Evolutionary conservation across 2,888 invertebrate genomes (phyloP).

Genomic region (Mythimna pallens): DNA sequence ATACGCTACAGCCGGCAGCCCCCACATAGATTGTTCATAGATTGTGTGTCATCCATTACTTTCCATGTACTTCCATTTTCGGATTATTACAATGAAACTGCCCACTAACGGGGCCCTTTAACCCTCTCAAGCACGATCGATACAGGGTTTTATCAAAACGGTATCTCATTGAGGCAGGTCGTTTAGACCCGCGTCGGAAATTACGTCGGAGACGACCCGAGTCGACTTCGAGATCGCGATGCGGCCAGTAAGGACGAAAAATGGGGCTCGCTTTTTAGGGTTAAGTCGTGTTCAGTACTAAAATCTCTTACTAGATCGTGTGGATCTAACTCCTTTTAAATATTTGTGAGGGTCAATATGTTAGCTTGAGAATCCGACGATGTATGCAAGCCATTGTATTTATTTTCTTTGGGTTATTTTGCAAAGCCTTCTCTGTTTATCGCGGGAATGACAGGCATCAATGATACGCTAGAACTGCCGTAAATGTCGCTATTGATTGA

Average conservation of each 20-base stretch:
- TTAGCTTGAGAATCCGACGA: neutral
- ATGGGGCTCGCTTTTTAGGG: conserved; percentile 65
- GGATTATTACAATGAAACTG: conserved; percentile 71
- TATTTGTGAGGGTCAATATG: neutral
- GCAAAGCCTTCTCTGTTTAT: no score
- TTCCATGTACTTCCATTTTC: conserved; percentile 54
- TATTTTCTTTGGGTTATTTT: no score
- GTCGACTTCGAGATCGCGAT: conserved; percentile 52
- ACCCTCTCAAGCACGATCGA: conserved; percentile 72
- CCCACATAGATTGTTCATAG: conserved; percentile 31
- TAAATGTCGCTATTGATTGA: no score
- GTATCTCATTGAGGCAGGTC: conserved; percentile 77
- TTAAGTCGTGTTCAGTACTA: conserved; percentile 64
- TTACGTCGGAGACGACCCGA: conserved; percentile 70
- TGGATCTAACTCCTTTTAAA: conserved; percentile 1
- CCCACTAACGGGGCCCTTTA: conserved; percentile 69
- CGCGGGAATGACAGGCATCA: no score
- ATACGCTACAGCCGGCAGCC: conserved; percentile 27
- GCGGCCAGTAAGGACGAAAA: conserved; percentile 64
- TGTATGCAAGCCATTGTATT: neutral
- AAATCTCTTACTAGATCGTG: conserved; percentile 57
- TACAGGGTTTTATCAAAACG: conserved; percentile 75
- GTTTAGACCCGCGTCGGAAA: conserved; percentile 77
- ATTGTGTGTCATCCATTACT: conserved; percentile 50
- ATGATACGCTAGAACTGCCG: no score